These are phyloP conservation scores for Calyptommatus sinebrachiatus DNA, from an alignment of 2,113 vertebrate species.

Conservation along the genomic window DNA sequence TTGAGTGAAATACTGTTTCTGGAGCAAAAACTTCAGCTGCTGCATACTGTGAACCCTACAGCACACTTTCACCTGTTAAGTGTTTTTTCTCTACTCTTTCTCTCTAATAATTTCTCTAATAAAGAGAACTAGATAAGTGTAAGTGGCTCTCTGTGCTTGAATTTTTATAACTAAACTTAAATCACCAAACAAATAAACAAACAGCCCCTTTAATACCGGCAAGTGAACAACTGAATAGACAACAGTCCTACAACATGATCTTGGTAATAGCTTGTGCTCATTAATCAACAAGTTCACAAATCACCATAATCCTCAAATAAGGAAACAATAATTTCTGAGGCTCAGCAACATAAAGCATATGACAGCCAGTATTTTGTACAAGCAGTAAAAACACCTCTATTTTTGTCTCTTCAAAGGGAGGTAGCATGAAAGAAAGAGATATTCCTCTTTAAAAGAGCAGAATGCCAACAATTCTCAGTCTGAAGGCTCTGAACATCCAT, in stretches of 20 bases:
- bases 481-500: background rate
- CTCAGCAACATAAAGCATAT: background rate
- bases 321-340: background rate
- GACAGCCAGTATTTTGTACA: background rate
- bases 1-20: too few species aligned
- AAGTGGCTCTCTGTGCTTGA: background rate
- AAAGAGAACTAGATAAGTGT: background rate
- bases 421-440: too few species aligned
- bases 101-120: too few species aligned
- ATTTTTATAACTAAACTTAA: background rate
- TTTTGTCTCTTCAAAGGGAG: too few species aligned
- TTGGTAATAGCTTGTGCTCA: background rate
- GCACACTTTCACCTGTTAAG: background rate
- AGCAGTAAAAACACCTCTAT: background rate
- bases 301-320: background rate
- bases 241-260: background rate
- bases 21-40: too few species aligned
- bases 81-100: background rate
- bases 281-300: background rate
- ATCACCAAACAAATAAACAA: background rate
- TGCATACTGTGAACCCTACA: background rate
- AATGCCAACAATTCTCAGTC: too few species aligned
- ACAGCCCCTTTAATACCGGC: background rate
- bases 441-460: too few species aligned
- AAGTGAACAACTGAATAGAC: background rate